These are phyloP conservation scores for Erpornis zantholeuca DNA, from an alignment of 2,113 vertebrate species.

Conservation along the genomic window DNA sequence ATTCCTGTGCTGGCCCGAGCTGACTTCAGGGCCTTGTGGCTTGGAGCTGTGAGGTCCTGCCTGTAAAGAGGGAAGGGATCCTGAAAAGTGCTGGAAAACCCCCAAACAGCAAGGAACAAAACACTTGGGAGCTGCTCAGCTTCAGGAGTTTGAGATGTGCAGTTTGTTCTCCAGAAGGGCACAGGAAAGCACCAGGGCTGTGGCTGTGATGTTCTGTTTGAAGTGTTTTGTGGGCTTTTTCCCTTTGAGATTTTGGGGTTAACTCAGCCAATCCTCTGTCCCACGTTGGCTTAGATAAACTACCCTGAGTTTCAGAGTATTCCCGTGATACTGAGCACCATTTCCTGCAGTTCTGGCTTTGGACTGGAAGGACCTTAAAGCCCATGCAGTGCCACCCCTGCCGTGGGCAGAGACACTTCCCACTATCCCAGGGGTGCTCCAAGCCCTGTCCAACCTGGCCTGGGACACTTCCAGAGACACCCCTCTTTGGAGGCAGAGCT, in stretches of 20 bases:
- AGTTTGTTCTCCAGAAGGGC: not conserved
- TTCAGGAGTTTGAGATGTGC: not conserved
- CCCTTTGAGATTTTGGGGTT: not conserved
- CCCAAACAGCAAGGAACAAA: not conserved
- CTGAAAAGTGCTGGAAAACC: not conserved
- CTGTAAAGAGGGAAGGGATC: not conserved
- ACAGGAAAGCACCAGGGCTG: fast-evolving
- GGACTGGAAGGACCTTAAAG: not conserved
- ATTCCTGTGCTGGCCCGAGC: not conserved
- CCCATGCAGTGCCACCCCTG: not conserved
- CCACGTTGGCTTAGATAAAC: not conserved
- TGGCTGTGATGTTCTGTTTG: not conserved
- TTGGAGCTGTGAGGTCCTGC: not conserved
- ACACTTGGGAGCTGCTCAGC: not conserved
- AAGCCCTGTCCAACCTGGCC: not conserved
- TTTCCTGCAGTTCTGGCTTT: not conserved
- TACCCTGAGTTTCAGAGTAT: not conserved
- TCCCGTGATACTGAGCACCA: not conserved
- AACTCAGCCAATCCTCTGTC: not conserved
- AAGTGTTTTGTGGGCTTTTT: not conserved
- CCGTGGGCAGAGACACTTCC: not conserved
- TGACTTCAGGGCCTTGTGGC: not conserved
- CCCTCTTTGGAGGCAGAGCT: not conserved
- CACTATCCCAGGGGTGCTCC: not conserved
- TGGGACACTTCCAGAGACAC: not conserved